Evolutionary conservation across 2,797 vertebrate species (phyloP).

Genomic region (Crenuchus spilurus): DNA sequence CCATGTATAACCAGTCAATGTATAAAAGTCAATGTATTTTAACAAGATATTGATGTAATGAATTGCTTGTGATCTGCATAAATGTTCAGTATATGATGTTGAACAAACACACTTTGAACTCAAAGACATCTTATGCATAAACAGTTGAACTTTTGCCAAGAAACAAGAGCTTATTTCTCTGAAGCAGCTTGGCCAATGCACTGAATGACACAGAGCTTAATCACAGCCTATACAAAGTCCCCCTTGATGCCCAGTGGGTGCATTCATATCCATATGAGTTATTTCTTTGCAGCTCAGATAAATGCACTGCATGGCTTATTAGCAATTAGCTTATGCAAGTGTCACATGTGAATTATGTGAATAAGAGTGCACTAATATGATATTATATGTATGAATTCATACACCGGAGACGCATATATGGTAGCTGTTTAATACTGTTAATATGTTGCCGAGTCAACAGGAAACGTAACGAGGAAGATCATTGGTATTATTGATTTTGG

Average conservation of each 20-base stretch:
- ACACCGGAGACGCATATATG: neutral
- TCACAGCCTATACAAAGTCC: slow-evolving; percentile 12
- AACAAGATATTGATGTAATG: neutral
- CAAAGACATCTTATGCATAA: neutral
- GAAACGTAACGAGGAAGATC: too few species aligned
- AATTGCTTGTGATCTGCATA: neutral
- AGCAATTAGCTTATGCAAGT: neutral
- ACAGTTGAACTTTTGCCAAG: neutral
- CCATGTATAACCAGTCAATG: neutral
- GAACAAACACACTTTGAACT: neutral
- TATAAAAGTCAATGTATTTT: neutral
- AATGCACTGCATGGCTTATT: slow-evolving; percentile 18
- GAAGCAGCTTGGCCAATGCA: neutral
- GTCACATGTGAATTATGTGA: slow-evolving; percentile 3
- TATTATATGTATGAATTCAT: neutral
- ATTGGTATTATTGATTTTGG: too few species aligned
- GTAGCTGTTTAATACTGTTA: neutral
- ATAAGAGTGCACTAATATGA: neutral
- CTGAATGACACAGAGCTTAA: slow-evolving; percentile 23
- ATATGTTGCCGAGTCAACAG: neutral
- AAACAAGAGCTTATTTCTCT: slow-evolving; percentile 18
- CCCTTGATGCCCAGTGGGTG: slow-evolving; percentile 6
- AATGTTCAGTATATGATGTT: slow-evolving; percentile 4
- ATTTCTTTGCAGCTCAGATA: neutral
- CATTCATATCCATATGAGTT: neutral